These are phyloP conservation scores for Phenganax subtilis DNA, from an alignment of 92 coral and sea anemone species.

Conservation along the genomic window DNA sequence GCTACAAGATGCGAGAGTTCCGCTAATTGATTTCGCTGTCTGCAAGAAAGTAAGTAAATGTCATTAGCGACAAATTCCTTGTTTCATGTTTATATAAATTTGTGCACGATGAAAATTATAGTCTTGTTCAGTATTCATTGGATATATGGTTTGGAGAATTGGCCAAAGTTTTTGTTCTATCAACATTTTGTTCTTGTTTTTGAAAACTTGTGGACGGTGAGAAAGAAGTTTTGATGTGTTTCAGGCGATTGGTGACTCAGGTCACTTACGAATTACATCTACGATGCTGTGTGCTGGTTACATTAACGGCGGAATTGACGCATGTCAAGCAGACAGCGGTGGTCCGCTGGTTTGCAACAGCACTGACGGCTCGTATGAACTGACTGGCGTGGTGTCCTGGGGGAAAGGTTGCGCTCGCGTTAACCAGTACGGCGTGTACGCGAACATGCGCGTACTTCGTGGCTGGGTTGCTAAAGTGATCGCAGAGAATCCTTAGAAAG, in stretches of 20 bases:
- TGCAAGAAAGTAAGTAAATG: constrained; percentile 37
- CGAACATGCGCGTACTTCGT: constrained; percentile 42
- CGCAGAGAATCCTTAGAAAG: not conserved
- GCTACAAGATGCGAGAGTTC: constrained; percentile 25
- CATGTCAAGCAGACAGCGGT: constrained; percentile 54
- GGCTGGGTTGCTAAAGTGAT: constrained; percentile 37
- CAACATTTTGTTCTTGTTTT: not conserved
- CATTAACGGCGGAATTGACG: constrained; percentile 49
- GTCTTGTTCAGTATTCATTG: too few relatives aligned
- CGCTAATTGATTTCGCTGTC: constrained; percentile 3
- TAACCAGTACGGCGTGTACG: constrained; percentile 49
- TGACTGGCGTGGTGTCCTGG: constrained; percentile 53
- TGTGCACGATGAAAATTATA: too few relatives aligned
- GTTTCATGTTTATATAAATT: not conserved
- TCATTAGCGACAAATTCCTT: not conserved
- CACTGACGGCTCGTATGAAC: constrained; percentile 30
- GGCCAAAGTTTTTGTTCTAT: not conserved
- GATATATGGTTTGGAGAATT: not conserved
- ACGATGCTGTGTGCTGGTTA: constrained; percentile 54
- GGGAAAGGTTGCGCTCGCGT: constrained; percentile 55
- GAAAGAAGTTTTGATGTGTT: not conserved
- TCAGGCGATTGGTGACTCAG: not conserved
- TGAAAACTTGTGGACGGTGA: not conserved
- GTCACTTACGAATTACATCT: constrained; percentile 23
- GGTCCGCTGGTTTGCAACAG: constrained; percentile 50